Conservation (phyloP, 2,797 vertebrate species). For the Phrynocephalus guinanensis region DNA sequence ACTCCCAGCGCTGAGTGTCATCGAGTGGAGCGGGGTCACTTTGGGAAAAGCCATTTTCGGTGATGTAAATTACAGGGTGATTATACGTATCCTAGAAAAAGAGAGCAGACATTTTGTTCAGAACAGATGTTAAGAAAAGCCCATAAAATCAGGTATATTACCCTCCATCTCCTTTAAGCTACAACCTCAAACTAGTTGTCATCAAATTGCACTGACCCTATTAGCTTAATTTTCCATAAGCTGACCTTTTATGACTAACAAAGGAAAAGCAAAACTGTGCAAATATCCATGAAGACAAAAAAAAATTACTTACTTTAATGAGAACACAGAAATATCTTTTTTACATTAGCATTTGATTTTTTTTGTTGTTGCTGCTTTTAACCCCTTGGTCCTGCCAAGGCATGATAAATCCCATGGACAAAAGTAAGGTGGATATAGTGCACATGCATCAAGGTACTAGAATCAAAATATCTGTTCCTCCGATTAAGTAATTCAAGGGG, state of each 20-base stretch:
- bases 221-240: slow-evolving; percentile 82
- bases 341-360: slow-evolving; percentile 75
- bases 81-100: slow-evolving; percentile 85
- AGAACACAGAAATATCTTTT: slow-evolving; percentile 79
- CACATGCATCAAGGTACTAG: slow-evolving; percentile 27
- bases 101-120: slow-evolving; percentile 78
- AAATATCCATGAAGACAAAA: slow-evolving; percentile 82
- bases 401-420: slow-evolving; percentile 28
- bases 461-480: slow-evolving; percentile 55
- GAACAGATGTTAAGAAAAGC: slow-evolving; percentile 79
- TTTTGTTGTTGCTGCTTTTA: slow-evolving; percentile 73
- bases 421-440: slow-evolving; percentile 7
- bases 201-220: slow-evolving; percentile 82
- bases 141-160: slow-evolving; percentile 80
- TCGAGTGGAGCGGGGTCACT: slow-evolving; percentile 80
- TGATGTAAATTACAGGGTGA: slow-evolving; percentile 88
- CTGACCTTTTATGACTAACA: slow-evolving; percentile 82
- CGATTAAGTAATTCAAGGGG: slow-evolving; percentile 44
- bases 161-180: slow-evolving; percentile 75
- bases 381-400: slow-evolving; percentile 67
- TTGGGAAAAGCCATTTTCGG: slow-evolving; percentile 90
- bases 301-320: slow-evolving; percentile 80
- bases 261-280: slow-evolving; percentile 81
- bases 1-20: slow-evolving; percentile 77
- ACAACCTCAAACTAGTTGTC: slow-evolving; percentile 80